Evolutionary conservation across 2,797 vertebrate genomes (phyloP).

Genomic region (Anableps anableps): DNA sequence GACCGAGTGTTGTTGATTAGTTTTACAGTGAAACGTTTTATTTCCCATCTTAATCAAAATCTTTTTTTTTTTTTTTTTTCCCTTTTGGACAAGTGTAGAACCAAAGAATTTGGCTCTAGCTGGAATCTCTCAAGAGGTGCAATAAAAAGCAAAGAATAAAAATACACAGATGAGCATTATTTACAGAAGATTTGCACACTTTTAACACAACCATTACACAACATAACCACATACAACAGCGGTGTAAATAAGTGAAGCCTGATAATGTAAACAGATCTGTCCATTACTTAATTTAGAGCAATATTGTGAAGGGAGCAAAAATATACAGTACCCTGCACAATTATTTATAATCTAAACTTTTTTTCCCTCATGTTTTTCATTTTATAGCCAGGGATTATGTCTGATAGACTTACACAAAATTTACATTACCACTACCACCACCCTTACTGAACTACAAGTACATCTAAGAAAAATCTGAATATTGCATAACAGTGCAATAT

Average conservation of each 20-base stretch:
- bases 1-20: background rate
- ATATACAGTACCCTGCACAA: background rate
- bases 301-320: background rate
- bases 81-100: no score
- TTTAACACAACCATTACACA: background rate
- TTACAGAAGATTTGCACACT: background rate
- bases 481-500: no score
- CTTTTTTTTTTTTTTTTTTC: background rate
- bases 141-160: background rate
- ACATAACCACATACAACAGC: background rate
- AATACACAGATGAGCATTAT: background rate
- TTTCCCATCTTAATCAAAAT: background rate
- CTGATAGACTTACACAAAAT: background rate
- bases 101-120: background rate
- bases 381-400: no score
- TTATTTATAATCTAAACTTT: background rate
- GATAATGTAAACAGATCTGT: no score
- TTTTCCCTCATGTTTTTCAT: background rate
- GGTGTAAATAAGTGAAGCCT: background rate
- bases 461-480: no score
- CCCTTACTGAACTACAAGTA: no score
- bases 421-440: background rate
- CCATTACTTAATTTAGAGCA: no score
- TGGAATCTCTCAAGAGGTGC: background rate
- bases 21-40: background rate